These are phyloP conservation scores for Leptinotarsa defecta DNA, from an alignment of 1,140 invertebrate species.

Conservation along the genomic window DNA sequence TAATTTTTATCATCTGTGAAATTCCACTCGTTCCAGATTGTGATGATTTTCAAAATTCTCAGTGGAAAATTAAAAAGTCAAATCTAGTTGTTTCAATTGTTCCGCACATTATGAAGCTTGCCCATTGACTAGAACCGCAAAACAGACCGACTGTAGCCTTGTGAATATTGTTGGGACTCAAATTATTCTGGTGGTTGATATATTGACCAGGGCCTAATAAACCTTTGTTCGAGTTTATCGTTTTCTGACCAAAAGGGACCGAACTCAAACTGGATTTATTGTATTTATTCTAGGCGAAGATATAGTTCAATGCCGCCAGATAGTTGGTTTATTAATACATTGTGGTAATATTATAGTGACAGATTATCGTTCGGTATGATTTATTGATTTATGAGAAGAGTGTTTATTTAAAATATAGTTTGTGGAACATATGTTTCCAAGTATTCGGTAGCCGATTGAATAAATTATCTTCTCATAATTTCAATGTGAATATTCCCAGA, in stretches of 20 bases:
- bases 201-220: conserved; percentile 6
- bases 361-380: not conserved
- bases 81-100: no score
- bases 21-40: no score
- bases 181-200: conserved; percentile 5
- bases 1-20: no score
- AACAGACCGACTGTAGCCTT: not conserved
- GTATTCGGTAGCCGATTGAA: not conserved
- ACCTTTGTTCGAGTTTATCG: conserved; percentile 3
- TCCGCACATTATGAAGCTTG: not conserved
- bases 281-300: not conserved
- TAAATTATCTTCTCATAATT: no score
- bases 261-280: not conserved
- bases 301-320: conserved; percentile 1
- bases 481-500: no score
- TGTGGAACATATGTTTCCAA: not conserved
- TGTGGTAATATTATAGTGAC: not conserved
- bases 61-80: no score
- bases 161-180: not conserved
- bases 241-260: conserved; percentile 5
- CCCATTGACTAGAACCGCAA: not conserved
- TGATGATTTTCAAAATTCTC: no score
- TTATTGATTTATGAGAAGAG: not conserved
- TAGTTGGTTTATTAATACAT: not conserved
- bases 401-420: not conserved